phyloP scores from a whole-genome alignment of 2,113 vertebrate genomes.

The Aspidoscelis tigris region DNA sequence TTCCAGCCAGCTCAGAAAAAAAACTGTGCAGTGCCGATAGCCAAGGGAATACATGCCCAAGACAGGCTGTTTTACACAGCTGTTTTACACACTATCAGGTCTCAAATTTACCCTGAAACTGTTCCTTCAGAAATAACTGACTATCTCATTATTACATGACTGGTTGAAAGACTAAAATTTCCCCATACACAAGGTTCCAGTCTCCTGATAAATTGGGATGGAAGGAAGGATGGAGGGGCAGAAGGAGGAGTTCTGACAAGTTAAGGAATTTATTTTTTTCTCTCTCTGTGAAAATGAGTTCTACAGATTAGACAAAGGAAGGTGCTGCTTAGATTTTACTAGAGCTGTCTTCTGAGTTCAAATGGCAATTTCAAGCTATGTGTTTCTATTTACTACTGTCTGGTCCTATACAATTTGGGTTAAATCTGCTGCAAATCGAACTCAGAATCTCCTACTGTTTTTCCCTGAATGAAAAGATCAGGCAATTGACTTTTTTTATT shows the following conservation, averaged over 20 bases:
- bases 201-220: slow-evolving; percentile 54
- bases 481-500: rapidly evolving
- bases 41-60: slow-evolving; percentile 69
- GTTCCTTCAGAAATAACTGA: slow-evolving; percentile 46
- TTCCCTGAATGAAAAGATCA: not conserved
- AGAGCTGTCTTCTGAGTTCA: not conserved
- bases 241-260: slow-evolving; percentile 44
- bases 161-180: slow-evolving; percentile 41
- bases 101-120: slow-evolving; percentile 54
- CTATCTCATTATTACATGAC: slow-evolving; percentile 27
- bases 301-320: not conserved
- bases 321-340: not conserved
- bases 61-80: slow-evolving; percentile 47
- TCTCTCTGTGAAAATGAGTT: not conserved
- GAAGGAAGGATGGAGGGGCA: slow-evolving; percentile 37
- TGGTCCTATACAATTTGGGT: not conserved
- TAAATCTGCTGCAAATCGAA: not conserved
- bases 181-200: not conserved
- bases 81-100: slow-evolving; percentile 52
- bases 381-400: not conserved
- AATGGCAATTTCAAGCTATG: not conserved
- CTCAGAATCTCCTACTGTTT: not conserved
- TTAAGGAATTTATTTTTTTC: slow-evolving; percentile 3
- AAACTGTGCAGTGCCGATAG: slow-evolving; percentile 73
- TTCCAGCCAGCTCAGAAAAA: slow-evolving; percentile 59